Conservation (phyloP, 2,113 vertebrate genomes). For the Chunga burmeisteri region DNA sequence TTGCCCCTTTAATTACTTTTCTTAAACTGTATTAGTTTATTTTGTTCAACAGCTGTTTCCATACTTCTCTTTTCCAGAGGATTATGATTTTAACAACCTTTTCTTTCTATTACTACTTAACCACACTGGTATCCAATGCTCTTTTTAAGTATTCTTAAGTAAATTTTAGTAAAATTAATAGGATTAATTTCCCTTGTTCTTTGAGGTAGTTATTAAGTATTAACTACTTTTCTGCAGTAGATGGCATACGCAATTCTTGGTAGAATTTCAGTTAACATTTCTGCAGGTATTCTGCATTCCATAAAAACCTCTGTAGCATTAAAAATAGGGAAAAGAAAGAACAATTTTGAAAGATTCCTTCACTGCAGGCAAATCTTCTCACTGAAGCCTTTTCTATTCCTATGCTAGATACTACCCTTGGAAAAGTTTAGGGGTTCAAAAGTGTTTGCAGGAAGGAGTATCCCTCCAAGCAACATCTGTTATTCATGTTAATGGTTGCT, state of each 20-base stretch:
- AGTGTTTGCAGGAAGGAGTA: not conserved
- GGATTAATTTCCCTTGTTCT: not conserved
- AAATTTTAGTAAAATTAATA: not conserved
- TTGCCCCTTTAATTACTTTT: not conserved
- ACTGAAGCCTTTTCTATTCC: not conserved
- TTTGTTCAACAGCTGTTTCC: not conserved
- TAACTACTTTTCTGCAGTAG: conserved; percentile 40
- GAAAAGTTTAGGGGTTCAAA: not conserved
- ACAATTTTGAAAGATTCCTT: not conserved
- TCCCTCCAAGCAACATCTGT: not conserved
- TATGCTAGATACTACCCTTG: not conserved
- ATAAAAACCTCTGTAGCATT: not conserved
- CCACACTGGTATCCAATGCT: not conserved
- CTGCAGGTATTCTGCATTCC: not conserved
- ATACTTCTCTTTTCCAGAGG: not conserved
- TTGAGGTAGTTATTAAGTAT: conserved; percentile 21
- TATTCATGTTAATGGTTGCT: not conserved
- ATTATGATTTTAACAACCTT: not conserved
- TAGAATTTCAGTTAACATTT: conserved; percentile 12
- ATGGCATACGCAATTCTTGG: conserved; percentile 20
- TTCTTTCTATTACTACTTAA: not conserved
- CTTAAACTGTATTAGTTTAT: not conserved
- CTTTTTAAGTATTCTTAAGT: conserved; percentile 19
- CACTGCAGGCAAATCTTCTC: not conserved
- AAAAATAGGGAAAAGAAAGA: not conserved